Evolutionary conservation across 30 jellyfish, hydroid and myxozoan genomes (phyloP), one percentile per base, ranked within the genome.

Genomic region (Hydra vulgaris): DNA sequence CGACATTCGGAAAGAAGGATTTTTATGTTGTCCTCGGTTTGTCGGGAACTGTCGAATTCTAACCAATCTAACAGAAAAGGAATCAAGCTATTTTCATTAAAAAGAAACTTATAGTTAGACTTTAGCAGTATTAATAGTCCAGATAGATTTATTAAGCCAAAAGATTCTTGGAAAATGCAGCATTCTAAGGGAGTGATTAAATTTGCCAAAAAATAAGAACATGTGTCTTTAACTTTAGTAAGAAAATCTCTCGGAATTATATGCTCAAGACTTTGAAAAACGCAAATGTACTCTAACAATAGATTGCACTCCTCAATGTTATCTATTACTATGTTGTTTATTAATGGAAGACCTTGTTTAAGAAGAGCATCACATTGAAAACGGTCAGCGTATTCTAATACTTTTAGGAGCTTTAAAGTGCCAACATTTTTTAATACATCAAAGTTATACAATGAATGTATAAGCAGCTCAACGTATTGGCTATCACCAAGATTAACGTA

Each of bases 401-500:
- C 87, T 66, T 67, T 66, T 53, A 70, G 24, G 19, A 70, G 52
- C n/a, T 67, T 82, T 52, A 70, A 70, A 17, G 81, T 66, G 8
- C 53, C 80, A 56, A 80, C 71, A 24, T 80, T 82, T 3, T 66
- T 70, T 20, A 80, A 19, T 1, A 25, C 71, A 52, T 80, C 87
- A 21, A 61, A 79, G 70, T 80, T 72, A 19, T 80, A 80, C n/a
- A 80, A 80, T 8, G 87, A 67, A n/a, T 80, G 68, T 0, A 80
- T 26, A 17, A 80, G 87, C 68, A 80, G 66, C 27, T 80, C 87
- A 18, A 80, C 27, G 27, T 80, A 80, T 25, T 80, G 53, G 0
- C 87, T 82, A 24, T 80, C 87, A 8, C 81, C 81, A 25, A 16
- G 26, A 74, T 80, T 70, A 26, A 80, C 87, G n/a, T 80, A 61